Conservation (phyloP, 64 coral and sea anemone genomes). For the Astreopora myriophthalma region DNA sequence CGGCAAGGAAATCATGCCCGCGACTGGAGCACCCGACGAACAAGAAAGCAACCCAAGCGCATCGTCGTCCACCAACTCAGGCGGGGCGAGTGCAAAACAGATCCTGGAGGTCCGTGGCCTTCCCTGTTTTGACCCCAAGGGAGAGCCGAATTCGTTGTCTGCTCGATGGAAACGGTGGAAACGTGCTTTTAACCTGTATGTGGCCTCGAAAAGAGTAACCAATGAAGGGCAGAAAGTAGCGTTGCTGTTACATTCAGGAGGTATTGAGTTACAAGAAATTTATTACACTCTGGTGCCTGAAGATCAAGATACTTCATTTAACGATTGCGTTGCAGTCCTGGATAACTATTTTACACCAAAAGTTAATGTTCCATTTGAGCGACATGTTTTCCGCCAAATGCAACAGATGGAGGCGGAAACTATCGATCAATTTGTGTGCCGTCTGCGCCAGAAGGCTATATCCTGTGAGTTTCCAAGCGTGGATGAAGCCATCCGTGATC, state of each 20-base stretch:
- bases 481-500: conserved; percentile 48
- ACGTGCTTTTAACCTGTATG: conserved; percentile 58
- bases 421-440: conserved; percentile 67
- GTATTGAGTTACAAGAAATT: conserved; percentile 62
- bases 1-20: background rate
- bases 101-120: background rate
- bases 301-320: conserved; percentile 11
- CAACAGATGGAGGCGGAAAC: conserved; percentile 27
- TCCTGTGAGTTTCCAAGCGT: conserved; percentile 36
- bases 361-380: conserved; percentile 64
- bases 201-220: conserved; percentile 43
- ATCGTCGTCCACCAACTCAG: too few species aligned
- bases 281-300: conserved; percentile 50
- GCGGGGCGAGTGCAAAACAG: background rate
- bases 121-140: conserved; percentile 36
- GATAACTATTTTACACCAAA: conserved; percentile 62
- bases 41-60: background rate
- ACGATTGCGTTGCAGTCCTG: conserved; percentile 14
- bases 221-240: conserved; percentile 43
- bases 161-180: conserved; percentile 63
- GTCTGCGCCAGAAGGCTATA: conserved; percentile 45
- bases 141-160: conserved; percentile 47
- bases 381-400: conserved; percentile 68
- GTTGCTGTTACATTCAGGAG: conserved; percentile 51
- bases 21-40: background rate